These are phyloP conservation scores for Pipistrellus kuhlii DNA, from an alignment of 2,797 vertebrate species.

Conservation along the genomic window DNA sequence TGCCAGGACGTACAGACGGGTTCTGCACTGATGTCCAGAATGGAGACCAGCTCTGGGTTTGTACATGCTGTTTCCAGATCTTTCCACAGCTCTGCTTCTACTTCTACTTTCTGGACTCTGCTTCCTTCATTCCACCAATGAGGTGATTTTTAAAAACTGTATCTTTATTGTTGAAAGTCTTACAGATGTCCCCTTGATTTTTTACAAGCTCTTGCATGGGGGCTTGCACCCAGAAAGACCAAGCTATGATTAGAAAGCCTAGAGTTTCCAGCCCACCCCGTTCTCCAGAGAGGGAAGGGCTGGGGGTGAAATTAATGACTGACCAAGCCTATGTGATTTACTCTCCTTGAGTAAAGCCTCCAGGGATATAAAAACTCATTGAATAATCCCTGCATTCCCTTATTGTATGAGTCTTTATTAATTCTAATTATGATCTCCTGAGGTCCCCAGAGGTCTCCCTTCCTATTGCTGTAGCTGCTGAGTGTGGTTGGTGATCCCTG, in stretches of 20 bases:
- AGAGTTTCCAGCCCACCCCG: background rate
- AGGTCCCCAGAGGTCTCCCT: background rate
- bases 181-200: too few species aligned
- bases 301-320: background rate
- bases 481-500: background rate
- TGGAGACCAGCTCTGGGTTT: constrained; percentile 69
- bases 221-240: background rate
- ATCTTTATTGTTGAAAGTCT: too few species aligned
- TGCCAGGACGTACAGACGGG: constrained; percentile 89
- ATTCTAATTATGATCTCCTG: background rate
- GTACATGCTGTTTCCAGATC: constrained; percentile 70
- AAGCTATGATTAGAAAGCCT: background rate
- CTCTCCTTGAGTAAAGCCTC: background rate
- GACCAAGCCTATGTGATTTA: background rate
- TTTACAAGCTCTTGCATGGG: background rate
- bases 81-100: background rate
- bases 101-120: too few species aligned
- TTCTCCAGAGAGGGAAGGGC: background rate
- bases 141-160: background rate
- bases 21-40: constrained; percentile 66
- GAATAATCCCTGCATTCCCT: background rate
- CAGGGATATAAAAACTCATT: background rate
- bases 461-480: background rate
- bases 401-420: background rate
- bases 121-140: too few species aligned